Base-by-base conservation (phyloP, 1,140 invertebrate species). In the Ips nitidus region DNA sequence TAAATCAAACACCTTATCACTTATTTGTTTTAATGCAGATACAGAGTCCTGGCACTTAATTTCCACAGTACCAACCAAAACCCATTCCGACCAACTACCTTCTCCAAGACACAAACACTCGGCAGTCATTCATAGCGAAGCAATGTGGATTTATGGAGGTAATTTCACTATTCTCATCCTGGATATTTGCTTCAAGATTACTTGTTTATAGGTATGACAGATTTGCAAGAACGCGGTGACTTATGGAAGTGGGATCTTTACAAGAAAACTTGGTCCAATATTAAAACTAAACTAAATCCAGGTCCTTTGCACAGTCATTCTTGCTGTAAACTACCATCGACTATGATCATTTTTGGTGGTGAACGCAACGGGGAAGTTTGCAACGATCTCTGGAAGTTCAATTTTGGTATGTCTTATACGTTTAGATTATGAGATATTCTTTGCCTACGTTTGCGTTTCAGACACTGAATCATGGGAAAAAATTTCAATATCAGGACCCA, bases 371-470 rank as follows among this genome's bases (percentile, higher is more conserved):
- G 92, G 1, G 83, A 88, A 60, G 83, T 89, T 4, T 88, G 86
- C 22, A 91, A 92, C 79, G 92, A 94, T 75, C 81, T 95, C 1
- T 95, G 94, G 93, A 86, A 90, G 79, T 94, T 93, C 83, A 91
- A 92, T 81, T 94, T 94, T 79, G 88, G 91, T 94, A 85, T 81
- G 80, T 50, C 3, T 8, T 4, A 37, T 37, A 7, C 7, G 40
- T 3, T n/a, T 45, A 60, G 36, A 60, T 60, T 1, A 37, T 22
- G 3, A 2, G 22, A 8, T 50, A 50, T 1, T 50, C 38, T 47
- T 62, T 47, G n/a, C 41, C 4, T 64, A 52, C 7, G 1, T 8
- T 52, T n/a, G 5, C 6, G 41, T 66, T 60, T 2, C 8, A 94
- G 92, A 83, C 4, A 88, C 87, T 1, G 90, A 93, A 80, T 86